Conservation (phyloP, 2,113 vertebrate species). For the Daubentonia madagascariensis region DNA sequence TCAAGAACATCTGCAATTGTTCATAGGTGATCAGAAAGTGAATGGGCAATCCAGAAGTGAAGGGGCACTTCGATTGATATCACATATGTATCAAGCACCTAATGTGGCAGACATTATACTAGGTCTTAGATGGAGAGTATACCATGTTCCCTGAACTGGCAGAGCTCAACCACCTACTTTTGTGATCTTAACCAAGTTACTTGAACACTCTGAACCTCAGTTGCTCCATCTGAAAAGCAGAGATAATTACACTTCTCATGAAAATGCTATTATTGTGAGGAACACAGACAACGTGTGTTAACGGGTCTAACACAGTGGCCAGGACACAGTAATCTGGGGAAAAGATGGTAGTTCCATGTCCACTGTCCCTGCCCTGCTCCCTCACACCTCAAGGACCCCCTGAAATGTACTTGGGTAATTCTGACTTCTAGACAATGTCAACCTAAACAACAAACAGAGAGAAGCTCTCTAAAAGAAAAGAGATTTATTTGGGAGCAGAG, state of each 20-base stretch:
- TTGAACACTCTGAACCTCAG: neutral
- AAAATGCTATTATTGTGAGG: neutral
- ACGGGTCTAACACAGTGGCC: neutral
- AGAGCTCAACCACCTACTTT: neutral
- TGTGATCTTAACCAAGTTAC: neutral
- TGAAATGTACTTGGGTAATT: neutral
- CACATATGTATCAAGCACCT: neutral
- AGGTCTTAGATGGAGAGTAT: neutral
- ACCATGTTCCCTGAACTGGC: no score
- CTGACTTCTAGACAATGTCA: no score
- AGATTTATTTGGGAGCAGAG: neutral
- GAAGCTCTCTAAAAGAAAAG: neutral
- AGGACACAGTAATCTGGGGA: neutral
- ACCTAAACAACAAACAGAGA: neutral
- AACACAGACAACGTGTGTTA: neutral
- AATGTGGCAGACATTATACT: neutral
- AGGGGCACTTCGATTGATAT: neutral
- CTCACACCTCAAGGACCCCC: neutral
- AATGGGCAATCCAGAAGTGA: neutral
- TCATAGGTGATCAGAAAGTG: neutral
- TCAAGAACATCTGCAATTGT: neutral
- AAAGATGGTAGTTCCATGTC: rapidly evolving
- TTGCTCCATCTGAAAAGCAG: neutral
- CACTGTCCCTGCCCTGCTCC: neutral
- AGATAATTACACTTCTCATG: neutral